Evolutionary conservation across 2,113 vertebrate genomes (phyloP).

Genomic region (Microtus montanus): DNA sequence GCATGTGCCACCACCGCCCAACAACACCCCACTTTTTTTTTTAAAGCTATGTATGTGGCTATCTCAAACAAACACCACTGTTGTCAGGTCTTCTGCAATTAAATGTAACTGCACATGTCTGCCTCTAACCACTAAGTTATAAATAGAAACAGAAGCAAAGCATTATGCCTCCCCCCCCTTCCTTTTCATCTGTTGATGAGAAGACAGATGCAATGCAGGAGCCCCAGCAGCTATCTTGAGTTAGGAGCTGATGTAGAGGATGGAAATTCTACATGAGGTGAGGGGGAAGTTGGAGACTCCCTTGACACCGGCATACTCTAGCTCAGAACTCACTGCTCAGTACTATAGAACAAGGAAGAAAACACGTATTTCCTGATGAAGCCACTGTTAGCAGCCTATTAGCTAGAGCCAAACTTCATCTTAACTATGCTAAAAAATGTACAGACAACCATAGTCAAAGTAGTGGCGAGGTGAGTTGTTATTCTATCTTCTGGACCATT

Average conservation of each 20-base stretch:
- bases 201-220: not conserved
- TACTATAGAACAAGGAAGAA: not conserved
- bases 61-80: not conserved
- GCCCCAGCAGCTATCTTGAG: not conserved
- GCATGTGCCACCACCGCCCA: not conserved
- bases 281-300: not conserved
- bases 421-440: not conserved
- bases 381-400: not conserved
- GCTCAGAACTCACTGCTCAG: not conserved
- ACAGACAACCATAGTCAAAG: not conserved
- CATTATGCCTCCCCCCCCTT: not conserved
- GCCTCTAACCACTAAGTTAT: not conserved
- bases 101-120: not conserved
- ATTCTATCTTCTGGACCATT: not conserved
- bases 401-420: constrained; percentile 4
- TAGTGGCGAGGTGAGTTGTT: not conserved
- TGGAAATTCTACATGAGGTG: not conserved
- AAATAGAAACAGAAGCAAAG: constrained; percentile 22
- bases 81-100: not conserved
- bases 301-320: not conserved
- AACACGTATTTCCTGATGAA: not conserved
- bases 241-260: not conserved
- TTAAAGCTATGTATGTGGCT: not conserved
- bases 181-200: not conserved
- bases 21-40: not conserved